Evolutionary conservation across 2,888 invertebrate genomes (phyloP).

Genomic region (Tetramorium bicarinatum): DNA sequence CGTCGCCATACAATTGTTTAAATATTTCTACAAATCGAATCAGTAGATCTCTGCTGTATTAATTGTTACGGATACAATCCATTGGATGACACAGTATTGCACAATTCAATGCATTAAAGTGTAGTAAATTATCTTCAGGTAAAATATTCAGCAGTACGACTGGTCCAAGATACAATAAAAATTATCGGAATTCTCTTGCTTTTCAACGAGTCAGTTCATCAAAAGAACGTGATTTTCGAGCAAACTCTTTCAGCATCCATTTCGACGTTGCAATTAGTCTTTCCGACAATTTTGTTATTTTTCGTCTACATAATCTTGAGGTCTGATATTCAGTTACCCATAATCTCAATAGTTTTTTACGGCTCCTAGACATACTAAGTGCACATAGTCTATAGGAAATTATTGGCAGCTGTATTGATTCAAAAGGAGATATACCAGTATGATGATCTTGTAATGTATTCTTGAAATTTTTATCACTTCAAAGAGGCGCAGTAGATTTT

Average conservation of each 20-base stretch:
- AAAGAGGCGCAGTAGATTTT: neutral
- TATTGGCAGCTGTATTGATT: neutral
- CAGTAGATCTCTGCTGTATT: constrained; percentile 8
- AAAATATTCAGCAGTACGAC: neutral
- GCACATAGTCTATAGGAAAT: neutral
- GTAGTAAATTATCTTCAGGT: neutral
- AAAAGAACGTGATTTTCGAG: neutral
- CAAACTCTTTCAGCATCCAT: neutral
- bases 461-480: neutral
- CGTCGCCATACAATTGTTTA: neutral
- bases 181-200: constrained; percentile 13
- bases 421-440: neutral
- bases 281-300: neutral
- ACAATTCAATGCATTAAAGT: constrained; percentile 5
- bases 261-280: constrained; percentile 7
- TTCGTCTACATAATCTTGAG: constrained; percentile 7
- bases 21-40: neutral
- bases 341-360: neutral
- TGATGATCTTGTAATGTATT: constrained; percentile 5
- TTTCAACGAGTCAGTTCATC: constrained; percentile 19
- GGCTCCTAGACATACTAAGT: neutral
- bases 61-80: constrained; percentile 20
- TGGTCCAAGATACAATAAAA: constrained; percentile 17
- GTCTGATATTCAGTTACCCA: constrained; percentile 1
- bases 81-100: constrained; percentile 15